Evolutionary conservation across 2,888 invertebrate genomes (phyloP).

Genomic region (Tanypteryx hageni): DNA sequence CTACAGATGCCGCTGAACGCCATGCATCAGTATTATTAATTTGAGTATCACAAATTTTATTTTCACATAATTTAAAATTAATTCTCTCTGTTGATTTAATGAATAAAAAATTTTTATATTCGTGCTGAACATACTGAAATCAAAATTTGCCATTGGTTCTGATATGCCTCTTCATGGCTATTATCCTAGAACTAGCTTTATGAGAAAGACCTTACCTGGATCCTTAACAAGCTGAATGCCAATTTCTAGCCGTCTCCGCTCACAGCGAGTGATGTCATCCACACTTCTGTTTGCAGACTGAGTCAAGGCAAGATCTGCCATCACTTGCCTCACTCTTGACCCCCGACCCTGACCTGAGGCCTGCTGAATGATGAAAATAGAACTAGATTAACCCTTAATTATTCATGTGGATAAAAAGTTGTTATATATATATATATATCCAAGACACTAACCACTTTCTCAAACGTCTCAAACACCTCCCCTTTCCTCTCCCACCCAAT

Average conservation of each 20-base stretch:
- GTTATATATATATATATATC: too few species aligned
- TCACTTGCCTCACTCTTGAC: conserved; percentile 92
- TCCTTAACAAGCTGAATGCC: conserved; percentile 95
- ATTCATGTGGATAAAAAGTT: too few species aligned
- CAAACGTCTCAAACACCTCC: too few species aligned
- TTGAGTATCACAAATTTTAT: too few species aligned
- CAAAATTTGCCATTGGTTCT: background rate
- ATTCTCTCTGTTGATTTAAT: background rate
- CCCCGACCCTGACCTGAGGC: conserved; percentile 86
- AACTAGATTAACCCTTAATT: background rate
- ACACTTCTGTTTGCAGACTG: conserved; percentile 92
- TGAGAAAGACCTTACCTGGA: conserved; percentile 82
- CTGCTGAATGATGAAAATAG: conserved; percentile 73
- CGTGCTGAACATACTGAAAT: background rate
- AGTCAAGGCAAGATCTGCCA: conserved; percentile 94
- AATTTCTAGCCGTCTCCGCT: conserved; percentile 92
- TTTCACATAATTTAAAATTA: too few species aligned
- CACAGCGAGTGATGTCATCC: conserved; percentile 90
- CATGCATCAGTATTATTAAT: too few species aligned
- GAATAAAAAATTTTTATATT: background rate
- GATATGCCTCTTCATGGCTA: background rate
- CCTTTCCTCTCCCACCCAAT: too few species aligned
- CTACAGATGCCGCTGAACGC: too few species aligned
- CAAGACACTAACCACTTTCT: too few species aligned
- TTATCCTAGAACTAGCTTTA: background rate